Evolutionary conservation across 1,140 invertebrate species (phyloP).

Genomic region (Nasonia longicornis): DNA sequence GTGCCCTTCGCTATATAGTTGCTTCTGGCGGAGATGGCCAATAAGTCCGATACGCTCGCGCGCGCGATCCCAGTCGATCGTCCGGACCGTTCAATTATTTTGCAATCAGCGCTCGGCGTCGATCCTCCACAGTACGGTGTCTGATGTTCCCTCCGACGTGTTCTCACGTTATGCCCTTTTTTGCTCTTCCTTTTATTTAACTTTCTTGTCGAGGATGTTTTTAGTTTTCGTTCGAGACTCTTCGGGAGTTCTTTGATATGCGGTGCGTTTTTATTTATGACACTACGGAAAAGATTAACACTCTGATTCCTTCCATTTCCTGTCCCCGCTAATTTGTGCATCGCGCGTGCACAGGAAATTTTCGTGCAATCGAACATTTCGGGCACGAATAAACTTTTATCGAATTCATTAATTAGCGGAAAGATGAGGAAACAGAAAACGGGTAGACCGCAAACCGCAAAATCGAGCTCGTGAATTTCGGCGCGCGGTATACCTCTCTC

Average conservation of each 20-base stretch:
- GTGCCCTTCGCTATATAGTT: constrained; percentile 8
- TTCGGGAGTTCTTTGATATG: background rate
- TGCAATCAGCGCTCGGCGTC: constrained; percentile 56
- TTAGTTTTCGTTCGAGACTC: background rate
- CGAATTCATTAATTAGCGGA: background rate
- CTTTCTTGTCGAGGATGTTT: background rate
- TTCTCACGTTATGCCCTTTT: constrained; percentile 8
- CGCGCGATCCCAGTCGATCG: constrained; percentile 59
- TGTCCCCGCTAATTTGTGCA: background rate
- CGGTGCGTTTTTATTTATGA: background rate
- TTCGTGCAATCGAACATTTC: too few species aligned
- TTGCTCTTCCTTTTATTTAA: background rate
- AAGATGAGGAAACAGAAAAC: background rate
- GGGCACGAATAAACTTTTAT: background rate
- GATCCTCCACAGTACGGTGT: background rate
- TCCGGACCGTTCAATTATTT: constrained; percentile 63
- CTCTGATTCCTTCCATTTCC: background rate
- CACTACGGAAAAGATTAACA: background rate
- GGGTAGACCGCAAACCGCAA: background rate
- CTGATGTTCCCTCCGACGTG: background rate
- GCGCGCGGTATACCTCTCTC: background rate
- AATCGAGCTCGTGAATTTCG: background rate
- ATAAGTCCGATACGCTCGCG: constrained; percentile 59
- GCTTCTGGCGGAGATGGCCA: constrained; percentile 46
- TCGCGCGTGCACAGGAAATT: too few species aligned